A percentile compares a stretch with the other conserved stretches of the same genome.
Evolutionary conservation across 2,888 invertebrate genomes (phyloP).

Genomic region (Schizotus pectinicornis): DNA sequence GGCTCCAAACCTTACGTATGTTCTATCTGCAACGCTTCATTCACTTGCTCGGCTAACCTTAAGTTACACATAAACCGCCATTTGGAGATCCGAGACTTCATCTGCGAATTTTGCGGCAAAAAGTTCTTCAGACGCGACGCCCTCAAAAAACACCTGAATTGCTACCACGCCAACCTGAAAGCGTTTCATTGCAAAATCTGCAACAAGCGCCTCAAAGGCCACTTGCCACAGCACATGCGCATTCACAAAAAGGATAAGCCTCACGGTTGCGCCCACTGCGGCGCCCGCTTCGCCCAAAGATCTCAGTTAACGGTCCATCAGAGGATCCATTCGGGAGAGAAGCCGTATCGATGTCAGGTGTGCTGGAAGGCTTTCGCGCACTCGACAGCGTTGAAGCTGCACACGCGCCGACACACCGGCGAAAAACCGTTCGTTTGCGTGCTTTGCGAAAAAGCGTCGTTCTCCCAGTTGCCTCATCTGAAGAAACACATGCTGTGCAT

Average conservation of each 20-base stretch:
- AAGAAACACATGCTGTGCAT: constrained; percentile 89
- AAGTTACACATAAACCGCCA: constrained; percentile 73
- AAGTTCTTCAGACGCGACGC: constrained; percentile 77
- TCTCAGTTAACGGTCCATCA: constrained; percentile 85
- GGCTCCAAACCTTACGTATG: constrained; percentile 76
- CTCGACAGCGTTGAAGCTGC: constrained; percentile 83
- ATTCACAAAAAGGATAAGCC: constrained; percentile 79
- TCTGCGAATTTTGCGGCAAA: constrained; percentile 82
- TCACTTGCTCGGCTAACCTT: constrained; percentile 70
- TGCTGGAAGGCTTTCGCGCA: constrained; percentile 82
- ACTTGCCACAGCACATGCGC: constrained; percentile 82
- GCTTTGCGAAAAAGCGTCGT: constrained; percentile 72
- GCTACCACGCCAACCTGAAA: constrained; percentile 75
- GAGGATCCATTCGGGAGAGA: constrained; percentile 82
- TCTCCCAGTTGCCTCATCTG: constrained; percentile 84
- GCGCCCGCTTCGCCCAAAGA: constrained; percentile 80
- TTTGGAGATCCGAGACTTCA: constrained; percentile 75
- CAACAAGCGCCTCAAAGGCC: constrained; percentile 80
- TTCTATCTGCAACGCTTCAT: constrained; percentile 72
- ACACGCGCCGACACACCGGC: constrained; percentile 83
- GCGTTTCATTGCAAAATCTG: constrained; percentile 82
- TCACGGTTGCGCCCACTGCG: constrained; percentile 79
- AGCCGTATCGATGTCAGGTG: constrained; percentile 83
- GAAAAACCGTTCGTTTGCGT: constrained; percentile 82
- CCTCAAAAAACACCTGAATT: constrained; percentile 76